Evolutionary conservation across 2,797 vertebrate genomes (phyloP).

Genomic region (Mastacembelus armatus): DNA sequence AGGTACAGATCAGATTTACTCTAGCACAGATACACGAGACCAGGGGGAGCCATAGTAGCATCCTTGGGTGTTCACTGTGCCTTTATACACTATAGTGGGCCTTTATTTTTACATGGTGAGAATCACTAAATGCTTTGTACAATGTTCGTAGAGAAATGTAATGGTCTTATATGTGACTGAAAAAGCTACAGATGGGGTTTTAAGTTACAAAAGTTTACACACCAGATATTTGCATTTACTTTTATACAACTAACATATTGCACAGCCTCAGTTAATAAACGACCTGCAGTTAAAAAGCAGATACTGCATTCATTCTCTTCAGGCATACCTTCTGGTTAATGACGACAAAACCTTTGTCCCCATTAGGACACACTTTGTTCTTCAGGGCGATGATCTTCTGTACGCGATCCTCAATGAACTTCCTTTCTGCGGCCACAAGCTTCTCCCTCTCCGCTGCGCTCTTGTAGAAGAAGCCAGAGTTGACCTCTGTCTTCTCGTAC

Average conservation of each 20-base stretch:
- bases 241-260: neutral
- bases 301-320: neutral
- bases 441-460: slow-evolving; percentile 95
- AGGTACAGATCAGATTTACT: slow-evolving; percentile 88
- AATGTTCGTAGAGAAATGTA: no score
- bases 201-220: no score
- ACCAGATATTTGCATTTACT: no score
- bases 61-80: slow-evolving; percentile 79
- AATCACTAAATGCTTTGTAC: no score
- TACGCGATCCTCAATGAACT: slow-evolving; percentile 96
- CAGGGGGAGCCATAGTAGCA: slow-evolving; percentile 74
- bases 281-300: neutral
- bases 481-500: slow-evolving; percentile 98
- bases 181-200: no score
- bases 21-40: slow-evolving; percentile 85
- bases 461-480: slow-evolving; percentile 99
- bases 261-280: no score
- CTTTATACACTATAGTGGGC: neutral
- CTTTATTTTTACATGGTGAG: neutral
- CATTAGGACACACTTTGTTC: slow-evolving; percentile 88
- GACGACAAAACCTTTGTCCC: slow-evolving; percentile 93
- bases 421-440: slow-evolving; percentile 94
- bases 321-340: slow-evolving; percentile 95
- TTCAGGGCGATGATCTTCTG: slow-evolving; percentile 95
- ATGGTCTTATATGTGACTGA: no score